Evolutionary conservation across 23 tunicate genomes (phyloP), one percentile per base, ranked within the genome.

Genomic region (Trididemnum miniatum): DNA sequence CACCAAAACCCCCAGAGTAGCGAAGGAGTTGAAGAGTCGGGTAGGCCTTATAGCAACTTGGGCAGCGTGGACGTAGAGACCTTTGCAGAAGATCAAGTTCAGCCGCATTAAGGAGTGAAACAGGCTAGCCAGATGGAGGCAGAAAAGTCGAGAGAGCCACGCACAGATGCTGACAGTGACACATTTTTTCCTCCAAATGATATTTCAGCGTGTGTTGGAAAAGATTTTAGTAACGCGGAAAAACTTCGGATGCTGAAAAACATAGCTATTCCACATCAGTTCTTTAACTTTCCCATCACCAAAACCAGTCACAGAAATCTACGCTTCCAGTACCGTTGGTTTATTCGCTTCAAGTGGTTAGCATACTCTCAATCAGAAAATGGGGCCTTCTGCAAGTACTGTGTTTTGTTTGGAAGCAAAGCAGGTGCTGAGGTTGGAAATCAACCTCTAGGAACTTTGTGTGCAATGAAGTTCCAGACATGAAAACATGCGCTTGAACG

Each of bases 391-490:
- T n/a, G n/a, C n/a, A n/a, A n/a, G n/a, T n/a, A 64, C 5, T 12
- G 71, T 7, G 71, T 64, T 23, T 24, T 64, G 30, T 26, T 64
- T 64, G 27, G 71, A 26, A 64, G 30, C 27, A 64, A 64, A 26
- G 71, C 71, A n/a, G 71, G 71, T 64, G 71, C 71, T 64, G 71
- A n/a, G 7, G 71, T n/a, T 64, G 71, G 71, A 64, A 23, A 64
- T 7, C 71, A 64, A 64, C 71, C 71, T 64, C 7, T 64, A 5
- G 23, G 71, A 64, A 7, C 24, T 64, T 26, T 64, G 71, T 64
- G 71, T n/a, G 71, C 71, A 24, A 24, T n/a, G 71, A 64, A 64
- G 71, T 26, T 64, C n/a, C 71, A 64, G 71, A 64, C 5, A 64
- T 64, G 71, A n/a, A 64, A 64, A 64, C 5, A 64, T 64, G 30